Base-by-base conservation (phyloP, 2,797 vertebrate species). In the Xenentodon cancila region DNA sequence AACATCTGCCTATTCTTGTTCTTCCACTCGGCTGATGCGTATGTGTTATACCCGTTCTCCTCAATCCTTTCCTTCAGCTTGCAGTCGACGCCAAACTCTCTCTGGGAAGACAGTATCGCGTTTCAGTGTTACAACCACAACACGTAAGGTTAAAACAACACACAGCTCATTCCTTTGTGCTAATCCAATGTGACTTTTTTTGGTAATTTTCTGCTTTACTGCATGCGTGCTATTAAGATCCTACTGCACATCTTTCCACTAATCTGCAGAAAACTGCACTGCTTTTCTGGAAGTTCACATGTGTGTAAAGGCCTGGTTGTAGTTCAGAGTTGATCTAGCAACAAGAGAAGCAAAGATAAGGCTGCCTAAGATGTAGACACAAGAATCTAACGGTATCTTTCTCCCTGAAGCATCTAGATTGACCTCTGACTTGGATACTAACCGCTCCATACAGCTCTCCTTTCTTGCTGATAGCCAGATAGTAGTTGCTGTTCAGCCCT, bases 31-130 rank as follows among this genome's bases (percentile, higher is more conserved):
- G 96, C 95, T 0, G 97, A 98, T 0, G 97, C 95, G 0, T 98
- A 99, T 0, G 97, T 99, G 79, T 98, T 99, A 86, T 98, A 98
- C 64, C 97, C 96, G 8, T 99, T 99, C 92, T 99, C 97, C 89
- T 99, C 96, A 73, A 99, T 99, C 44, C 97, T 92, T 84, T 99
- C 97, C 87, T 96, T 97, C 88, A 99, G 84, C 71, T 93, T 95
- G 90, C 97, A 99, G 89, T 98, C 96, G 1, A 92, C 90, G 46
- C 95, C 94, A 61, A 96, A 99, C 48, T 96, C 96, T 67, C 94
- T 97, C 97, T 94, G 84, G 11, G n/a, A 82, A 79, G 62, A 79
- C 21, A 73, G 25, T 1, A 59, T 68, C 44, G 52, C 1, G 27
- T 78, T 72, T 82, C 56, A 73, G 62, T 68, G 60, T 80, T 65